Base-by-base conservation (phyloP, 2,113 vertebrate species). In the Arvicanthis niloticus region DNA sequence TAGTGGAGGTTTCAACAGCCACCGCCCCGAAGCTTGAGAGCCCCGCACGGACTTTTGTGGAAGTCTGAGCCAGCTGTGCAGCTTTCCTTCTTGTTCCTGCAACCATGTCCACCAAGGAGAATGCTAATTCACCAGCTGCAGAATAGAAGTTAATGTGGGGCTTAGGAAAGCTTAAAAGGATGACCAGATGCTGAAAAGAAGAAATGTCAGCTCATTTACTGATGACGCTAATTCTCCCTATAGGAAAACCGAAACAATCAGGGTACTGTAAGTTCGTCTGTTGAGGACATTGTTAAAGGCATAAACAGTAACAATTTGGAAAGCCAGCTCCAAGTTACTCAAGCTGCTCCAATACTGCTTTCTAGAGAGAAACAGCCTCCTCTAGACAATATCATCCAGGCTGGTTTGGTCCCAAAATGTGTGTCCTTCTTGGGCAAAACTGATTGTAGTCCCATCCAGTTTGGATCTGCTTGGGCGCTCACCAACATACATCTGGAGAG, bases 301-400 rank as follows among this genome's bases (percentile, higher is more conserved):
- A 26, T 29, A 65, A 65, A 65, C 62, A 29, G 26, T 10, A 65
- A 65, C 62, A 65, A 31, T 29, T 65, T 65, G 9, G 62, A 65
- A 65, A 65, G 24, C 62, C 62, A 31, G 62, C 26, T 65, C 7
- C 62, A 65, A 65, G 62, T 9, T 65, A 65, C 26, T 65, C 62
- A 65, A 65, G 62, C 26, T 65, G 62, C 62, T 29, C 8, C 99
- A 98, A 99, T 99, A 97, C 98, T 99, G 87, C 99, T 99, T 40
- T 99, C 99, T 3, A 98, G 99, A 80, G 99, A 99, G 97, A 99
- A 99, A 85, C 99, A 99, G 85, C 99, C 99, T 80, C 99, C 99
- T 11, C 99, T 99, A 84, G 99, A 99, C 97, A 98, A 70, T 70
- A 99, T 99, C 76, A 99, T 99, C 80, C 96, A 98, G 60, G 99